Base-by-base conservation (phyloP, 1,140 invertebrate species). In the Cryptotermes secundus region DNA sequence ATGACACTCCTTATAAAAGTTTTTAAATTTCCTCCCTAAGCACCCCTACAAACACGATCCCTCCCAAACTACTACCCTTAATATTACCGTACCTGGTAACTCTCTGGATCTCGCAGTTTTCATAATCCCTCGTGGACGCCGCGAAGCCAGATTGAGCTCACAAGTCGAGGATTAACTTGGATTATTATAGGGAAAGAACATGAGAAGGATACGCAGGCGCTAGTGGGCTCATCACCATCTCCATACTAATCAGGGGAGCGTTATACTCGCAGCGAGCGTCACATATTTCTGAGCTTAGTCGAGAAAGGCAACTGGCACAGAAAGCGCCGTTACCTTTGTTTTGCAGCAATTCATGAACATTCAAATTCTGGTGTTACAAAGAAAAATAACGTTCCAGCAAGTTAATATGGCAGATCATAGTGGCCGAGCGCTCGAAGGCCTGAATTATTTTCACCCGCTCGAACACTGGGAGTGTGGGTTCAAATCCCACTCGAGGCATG, bases 111-210 rank as follows among this genome's bases (percentile, higher is more conserved):
- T 72, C 59, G 59, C 26, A 31, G 26, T 72, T 31, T 72, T 72
- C n/a, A 72, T 72, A 72, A 72, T 72, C 59, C 59, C 59, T 72
- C 59, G 59, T 31, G 59, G 59, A 72, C 26, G 59, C 31, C 26
- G 59, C 10, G 1, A 3, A n/a, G 59, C 26, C 7, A 12, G 59
- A 26, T 12, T 16, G 26, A 31, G 53, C 53, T 59, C 53, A 22
- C 53, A 59, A 59, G 53, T 59, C 53, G 53, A 72, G 59, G 59
- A 72, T 72, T 72, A 72, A 72, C n/a, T 72, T 72, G n/a, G 59
- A 72, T 31, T 72, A n/a, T 72, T 72, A 72, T 72, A 72, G 59
- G 59, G 59, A 31, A 31, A 72, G 59, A 31, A 72, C 59, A 31
- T 14, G 26, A 9, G 59, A 59, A n/a, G 16, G 53, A 59, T 42